phyloP scores from a whole-genome alignment of 2,113 vertebrate genomes.

The Mohoua ochrocephala region DNA sequence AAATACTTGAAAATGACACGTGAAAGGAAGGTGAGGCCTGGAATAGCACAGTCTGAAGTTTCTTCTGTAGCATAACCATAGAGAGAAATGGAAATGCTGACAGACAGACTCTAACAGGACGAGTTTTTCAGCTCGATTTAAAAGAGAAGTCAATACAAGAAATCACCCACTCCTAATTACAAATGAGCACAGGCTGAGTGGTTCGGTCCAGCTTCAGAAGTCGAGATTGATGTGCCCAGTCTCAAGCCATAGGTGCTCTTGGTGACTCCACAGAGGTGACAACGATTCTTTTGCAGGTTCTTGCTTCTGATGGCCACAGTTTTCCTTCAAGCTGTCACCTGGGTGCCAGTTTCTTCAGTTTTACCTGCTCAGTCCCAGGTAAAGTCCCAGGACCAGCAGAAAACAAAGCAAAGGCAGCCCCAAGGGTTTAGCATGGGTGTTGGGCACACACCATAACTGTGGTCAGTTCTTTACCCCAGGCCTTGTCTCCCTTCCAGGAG shows the following conservation, averaged over 20 bases:
- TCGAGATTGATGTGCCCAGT: rapidly evolving
- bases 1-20: not conserved
- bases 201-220: not conserved
- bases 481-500: not conserved
- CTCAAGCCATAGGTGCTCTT: not conserved
- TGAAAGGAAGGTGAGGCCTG: not conserved
- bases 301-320: not conserved
- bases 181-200: not conserved
- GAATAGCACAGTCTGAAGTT: not conserved
- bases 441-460: too few relatives aligned
- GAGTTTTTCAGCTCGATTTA: not conserved
- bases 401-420: not conserved
- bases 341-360: not conserved
- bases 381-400: not conserved
- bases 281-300: not conserved
- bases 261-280: not conserved
- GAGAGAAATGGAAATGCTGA: not conserved
- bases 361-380: not conserved
- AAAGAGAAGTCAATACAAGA: not conserved
- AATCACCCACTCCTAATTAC: not conserved
- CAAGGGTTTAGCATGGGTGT: rapidly evolving
- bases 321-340: not conserved
- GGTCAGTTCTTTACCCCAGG: not conserved
- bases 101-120: not conserved
- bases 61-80: not conserved